Conservation (phyloP, 2,888 invertebrate species). For the Hoplodrina ambigua region DNA sequence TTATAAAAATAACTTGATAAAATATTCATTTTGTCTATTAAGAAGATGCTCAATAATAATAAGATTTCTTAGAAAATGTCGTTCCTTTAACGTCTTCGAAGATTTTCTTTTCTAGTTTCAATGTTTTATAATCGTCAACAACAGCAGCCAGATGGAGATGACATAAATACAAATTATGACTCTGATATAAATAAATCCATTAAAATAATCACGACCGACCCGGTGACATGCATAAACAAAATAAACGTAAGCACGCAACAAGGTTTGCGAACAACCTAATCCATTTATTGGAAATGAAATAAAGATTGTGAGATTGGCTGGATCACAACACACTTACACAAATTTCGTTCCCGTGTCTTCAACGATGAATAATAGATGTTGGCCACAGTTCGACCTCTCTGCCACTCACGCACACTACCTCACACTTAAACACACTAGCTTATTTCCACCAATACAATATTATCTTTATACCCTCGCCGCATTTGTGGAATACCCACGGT, state of each 20-base stretch:
- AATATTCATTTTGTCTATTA: neutral
- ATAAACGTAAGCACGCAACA: slow-evolving; percentile 70
- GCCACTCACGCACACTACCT: slow-evolving; percentile 63
- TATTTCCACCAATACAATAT: slow-evolving; percentile 62
- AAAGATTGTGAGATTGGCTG: slow-evolving; percentile 87
- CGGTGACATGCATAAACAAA: slow-evolving; percentile 44
- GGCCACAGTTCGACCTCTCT: slow-evolving; percentile 75
- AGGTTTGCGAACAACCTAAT: slow-evolving; percentile 84
- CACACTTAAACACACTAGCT: slow-evolving; percentile 56
- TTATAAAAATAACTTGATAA: neutral
- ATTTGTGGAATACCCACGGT: slow-evolving; percentile 53
- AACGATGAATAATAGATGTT: slow-evolving; percentile 87
- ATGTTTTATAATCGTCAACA: neutral
- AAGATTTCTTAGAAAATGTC: neutral
- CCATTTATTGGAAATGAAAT: slow-evolving; percentile 88
- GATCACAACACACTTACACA: slow-evolving; percentile 89
- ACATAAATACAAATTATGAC: neutral
- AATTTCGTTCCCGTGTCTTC: slow-evolving; percentile 88
- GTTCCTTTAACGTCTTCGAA: neutral
- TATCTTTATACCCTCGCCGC: slow-evolving; percentile 53
- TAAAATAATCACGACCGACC: slow-evolving; percentile 18
- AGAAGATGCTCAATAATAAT: neutral
- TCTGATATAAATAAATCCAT: slow-evolving; percentile 10
- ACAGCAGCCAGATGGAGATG: neutral
- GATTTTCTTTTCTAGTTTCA: neutral